phyloP scores from a whole-genome alignment of 2,113 vertebrate genomes.

The Terrapene triunguis region DNA sequence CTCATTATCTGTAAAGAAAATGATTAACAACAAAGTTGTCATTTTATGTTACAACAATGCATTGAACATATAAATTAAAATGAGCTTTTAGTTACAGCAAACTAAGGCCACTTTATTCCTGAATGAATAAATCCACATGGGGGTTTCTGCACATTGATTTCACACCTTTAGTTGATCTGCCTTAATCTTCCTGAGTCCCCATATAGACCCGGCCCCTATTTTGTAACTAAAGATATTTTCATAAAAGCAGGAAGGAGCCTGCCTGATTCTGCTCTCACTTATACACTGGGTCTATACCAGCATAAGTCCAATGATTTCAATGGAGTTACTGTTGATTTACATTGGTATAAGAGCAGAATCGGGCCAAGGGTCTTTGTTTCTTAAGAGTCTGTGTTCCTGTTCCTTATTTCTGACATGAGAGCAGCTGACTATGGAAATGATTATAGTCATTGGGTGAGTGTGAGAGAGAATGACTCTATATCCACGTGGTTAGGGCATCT shows the following conservation, averaged over 20 bases:
- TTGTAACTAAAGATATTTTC: neutral
- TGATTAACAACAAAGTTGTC: neutral
- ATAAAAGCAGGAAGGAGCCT: neutral
- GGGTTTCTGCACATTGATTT: neutral
- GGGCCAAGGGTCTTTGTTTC: neutral
- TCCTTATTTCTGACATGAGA: fast-evolving
- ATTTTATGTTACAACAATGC: neutral
- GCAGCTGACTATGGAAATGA: neutral
- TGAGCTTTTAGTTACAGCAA: neutral
- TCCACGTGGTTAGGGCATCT: neutral
- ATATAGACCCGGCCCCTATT: neutral
- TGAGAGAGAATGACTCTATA: neutral
- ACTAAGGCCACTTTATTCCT: neutral
- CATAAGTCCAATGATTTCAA: neutral
- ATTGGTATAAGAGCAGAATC: fast-evolving
- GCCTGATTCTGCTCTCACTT: fast-evolving
- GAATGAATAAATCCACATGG: neutral
- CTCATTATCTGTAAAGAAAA: neutral
- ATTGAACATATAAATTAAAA: neutral
- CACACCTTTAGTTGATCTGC: neutral
- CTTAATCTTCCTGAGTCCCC: neutral
- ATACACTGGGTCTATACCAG: neutral
- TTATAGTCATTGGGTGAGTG: neutral
- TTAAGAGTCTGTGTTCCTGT: neutral
- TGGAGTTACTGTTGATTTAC: neutral